Evolutionary conservation across 2,888 invertebrate species (phyloP).

Genomic region (Argyresthia albistria): DNA sequence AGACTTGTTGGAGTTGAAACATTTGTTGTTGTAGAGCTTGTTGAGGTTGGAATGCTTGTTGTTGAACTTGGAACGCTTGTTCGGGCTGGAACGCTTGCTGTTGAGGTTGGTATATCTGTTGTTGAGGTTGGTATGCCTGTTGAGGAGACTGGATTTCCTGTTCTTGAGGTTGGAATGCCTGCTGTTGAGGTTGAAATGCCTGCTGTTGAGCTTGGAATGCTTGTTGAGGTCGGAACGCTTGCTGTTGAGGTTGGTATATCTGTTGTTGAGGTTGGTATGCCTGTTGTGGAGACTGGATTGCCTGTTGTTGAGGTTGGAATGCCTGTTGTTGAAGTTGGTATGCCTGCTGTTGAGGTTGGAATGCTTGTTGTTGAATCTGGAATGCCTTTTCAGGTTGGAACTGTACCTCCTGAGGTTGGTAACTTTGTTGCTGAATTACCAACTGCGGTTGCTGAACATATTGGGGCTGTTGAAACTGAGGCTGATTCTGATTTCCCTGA

Average conservation of each 20-base stretch:
- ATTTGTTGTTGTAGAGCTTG: background rate
- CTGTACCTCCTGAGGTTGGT: constrained; percentile 17
- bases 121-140: background rate
- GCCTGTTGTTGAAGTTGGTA: constrained; percentile 11
- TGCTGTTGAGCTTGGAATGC: background rate
- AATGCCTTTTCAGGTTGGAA: constrained; percentile 6
- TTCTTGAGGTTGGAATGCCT: constrained; percentile 5
- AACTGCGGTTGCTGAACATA: constrained; percentile 9
- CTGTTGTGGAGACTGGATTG: constrained; percentile 7
- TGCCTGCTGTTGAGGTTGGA: constrained; percentile 13
- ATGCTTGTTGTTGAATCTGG: constrained; percentile 11
- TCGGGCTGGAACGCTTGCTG: background rate
- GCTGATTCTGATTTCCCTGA: constrained; percentile 8
- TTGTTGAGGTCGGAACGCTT: background rate
- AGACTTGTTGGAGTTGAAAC: constrained; percentile 4
- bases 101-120: background rate
- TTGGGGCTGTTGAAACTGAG: constrained; percentile 16
- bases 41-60: background rate
- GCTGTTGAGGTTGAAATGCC: background rate
- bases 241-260: background rate
- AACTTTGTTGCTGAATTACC: constrained; percentile 10
- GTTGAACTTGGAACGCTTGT: background rate
- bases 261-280: constrained; percentile 6
- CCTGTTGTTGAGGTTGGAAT: constrained; percentile 8
- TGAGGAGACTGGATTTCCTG: constrained; percentile 6